phyloP scores from a whole-genome alignment of 2,113 vertebrate species.

The Paraplagusia blochii region DNA sequence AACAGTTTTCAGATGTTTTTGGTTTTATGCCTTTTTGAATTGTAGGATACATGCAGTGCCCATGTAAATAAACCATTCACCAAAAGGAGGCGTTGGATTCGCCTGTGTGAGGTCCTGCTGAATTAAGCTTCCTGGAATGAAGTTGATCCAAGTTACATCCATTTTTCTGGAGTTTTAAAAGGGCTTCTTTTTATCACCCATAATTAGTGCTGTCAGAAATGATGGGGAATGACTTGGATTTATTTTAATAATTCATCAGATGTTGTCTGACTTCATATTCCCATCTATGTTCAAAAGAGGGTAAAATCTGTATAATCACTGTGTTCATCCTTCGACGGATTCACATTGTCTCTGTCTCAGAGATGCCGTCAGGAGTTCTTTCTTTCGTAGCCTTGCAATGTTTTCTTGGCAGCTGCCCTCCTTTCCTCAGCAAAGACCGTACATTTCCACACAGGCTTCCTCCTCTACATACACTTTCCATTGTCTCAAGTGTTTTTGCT shows the following conservation, averaged over 20 bases:
- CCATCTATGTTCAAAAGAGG: too few relatives aligned
- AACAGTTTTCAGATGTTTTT: constrained; percentile 45
- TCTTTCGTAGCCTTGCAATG: too few relatives aligned
- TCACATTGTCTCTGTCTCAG: background rate
- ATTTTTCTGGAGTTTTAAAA: constrained; percentile 25
- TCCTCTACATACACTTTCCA: constrained; percentile 10
- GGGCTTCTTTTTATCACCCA: background rate
- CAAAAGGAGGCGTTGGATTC: constrained; percentile 39
- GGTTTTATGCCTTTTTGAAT: constrained; percentile 15
- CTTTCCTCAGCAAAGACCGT: background rate
- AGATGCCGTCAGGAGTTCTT: background rate
- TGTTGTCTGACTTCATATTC: too few relatives aligned
- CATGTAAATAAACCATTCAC: constrained; percentile 51
- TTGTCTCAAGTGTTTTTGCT: background rate
- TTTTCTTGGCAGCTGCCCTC: background rate
- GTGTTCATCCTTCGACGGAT: too few relatives aligned
- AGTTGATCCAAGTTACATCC: constrained; percentile 1
- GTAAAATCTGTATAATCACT: too few relatives aligned
- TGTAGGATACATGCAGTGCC: constrained; percentile 23
- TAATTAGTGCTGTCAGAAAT: background rate
- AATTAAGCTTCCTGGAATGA: constrained; percentile 41
- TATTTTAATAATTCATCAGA: too few relatives aligned
- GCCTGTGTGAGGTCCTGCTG: constrained; percentile 51
- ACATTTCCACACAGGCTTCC: background rate
- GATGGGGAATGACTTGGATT: too few relatives aligned